Evolutionary conservation across 2,113 vertebrate species (phyloP).

Genomic region (Eudyptes chrysolophus): DNA sequence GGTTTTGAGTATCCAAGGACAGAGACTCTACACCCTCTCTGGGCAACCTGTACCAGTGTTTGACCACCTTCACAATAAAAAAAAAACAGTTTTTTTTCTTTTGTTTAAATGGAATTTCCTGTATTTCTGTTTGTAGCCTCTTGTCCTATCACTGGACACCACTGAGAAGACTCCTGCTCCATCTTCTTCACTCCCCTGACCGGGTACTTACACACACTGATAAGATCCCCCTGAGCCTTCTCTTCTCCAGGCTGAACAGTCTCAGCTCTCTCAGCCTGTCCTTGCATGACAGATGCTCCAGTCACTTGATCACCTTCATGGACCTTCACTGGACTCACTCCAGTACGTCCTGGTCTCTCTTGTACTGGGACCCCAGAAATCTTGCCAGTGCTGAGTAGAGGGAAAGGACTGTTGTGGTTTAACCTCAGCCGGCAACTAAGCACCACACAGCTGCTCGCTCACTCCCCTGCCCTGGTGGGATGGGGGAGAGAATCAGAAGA

Average conservation of each 20-base stretch:
- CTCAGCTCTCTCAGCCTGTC: not conserved
- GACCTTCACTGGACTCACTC: not conserved
- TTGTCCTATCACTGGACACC: not conserved
- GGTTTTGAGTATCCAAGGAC: not conserved
- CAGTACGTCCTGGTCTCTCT: not conserved
- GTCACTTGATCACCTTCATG: not conserved
- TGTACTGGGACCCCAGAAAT: not conserved
- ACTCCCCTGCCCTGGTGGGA: too few species aligned
- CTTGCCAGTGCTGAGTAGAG: not conserved
- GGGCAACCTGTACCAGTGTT: not conserved
- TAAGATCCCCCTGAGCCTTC: not conserved
- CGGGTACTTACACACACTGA: not conserved
- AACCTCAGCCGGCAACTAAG: too few species aligned
- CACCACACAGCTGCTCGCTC: too few species aligned
- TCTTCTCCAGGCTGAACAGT: not conserved
- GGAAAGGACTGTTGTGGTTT: not conserved
- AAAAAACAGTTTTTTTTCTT: not conserved
- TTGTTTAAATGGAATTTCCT: not conserved
- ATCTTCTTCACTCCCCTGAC: not conserved
- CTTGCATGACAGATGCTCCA: not conserved
- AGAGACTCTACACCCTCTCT: not conserved
- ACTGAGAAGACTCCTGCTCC: not conserved
- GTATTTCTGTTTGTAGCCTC: not conserved
- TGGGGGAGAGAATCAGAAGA: too few species aligned
- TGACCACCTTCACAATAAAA: not conserved